Conservation (phyloP, 1,140 invertebrate genomes). For the Cydia splendana region DNA sequence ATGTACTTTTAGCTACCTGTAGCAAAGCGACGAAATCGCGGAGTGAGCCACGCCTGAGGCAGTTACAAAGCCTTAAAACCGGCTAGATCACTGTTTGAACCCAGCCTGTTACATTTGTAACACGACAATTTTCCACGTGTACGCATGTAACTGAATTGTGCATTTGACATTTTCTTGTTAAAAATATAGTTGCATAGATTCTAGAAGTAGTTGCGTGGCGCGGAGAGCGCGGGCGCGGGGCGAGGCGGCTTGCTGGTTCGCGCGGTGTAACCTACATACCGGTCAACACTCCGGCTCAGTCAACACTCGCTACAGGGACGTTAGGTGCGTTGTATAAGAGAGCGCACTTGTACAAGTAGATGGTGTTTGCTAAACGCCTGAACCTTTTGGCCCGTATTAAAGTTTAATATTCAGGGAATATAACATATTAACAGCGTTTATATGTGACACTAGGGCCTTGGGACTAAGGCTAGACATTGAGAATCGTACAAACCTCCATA, state of each 20-base stretch:
- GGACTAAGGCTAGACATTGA: not conserved
- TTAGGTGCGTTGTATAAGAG: conserved; percentile 61
- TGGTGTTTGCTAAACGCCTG: conserved; percentile 20
- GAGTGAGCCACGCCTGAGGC: too few species aligned
- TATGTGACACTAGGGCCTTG: too few species aligned
- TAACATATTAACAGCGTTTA: not conserved
- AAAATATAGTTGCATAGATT: conserved; percentile 67
- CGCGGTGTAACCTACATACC: conserved; percentile 76
- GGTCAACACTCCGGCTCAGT: conserved; percentile 79
- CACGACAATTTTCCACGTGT: not conserved
- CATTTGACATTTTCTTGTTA: conserved; percentile 75
- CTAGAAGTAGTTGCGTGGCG: conserved; percentile 71
- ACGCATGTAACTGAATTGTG: conserved; percentile 49
- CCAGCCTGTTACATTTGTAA: not conserved
- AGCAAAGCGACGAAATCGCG: too few species aligned
- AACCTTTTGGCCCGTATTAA: not conserved
- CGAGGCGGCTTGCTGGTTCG: conserved; percentile 54
- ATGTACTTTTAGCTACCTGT: too few species aligned
- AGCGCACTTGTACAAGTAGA: conserved; percentile 57
- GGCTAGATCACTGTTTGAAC: not conserved
- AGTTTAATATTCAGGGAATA: not conserved
- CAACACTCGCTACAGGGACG: conserved; percentile 79
- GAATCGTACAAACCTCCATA: conserved; percentile 40
- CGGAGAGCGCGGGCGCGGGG: conserved; percentile 45
- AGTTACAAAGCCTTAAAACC: not conserved